phyloP scores from a whole-genome alignment of 1,140 invertebrate species.

The Drosophila punjabiensis region DNA sequence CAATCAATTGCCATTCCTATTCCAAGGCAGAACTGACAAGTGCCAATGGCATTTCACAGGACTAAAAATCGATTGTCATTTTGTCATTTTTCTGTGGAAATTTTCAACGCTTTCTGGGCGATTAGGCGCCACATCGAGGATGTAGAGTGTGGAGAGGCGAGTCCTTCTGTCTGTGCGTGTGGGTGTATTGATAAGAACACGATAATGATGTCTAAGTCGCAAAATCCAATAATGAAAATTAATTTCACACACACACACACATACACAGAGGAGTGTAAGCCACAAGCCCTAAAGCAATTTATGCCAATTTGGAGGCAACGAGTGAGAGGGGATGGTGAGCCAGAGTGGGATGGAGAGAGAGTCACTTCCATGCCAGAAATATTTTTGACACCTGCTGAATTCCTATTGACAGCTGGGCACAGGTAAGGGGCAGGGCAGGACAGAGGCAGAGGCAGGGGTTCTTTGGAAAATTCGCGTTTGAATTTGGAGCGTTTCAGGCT shows the following conservation, averaged over 20 bases:
- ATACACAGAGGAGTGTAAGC: conserved; percentile 18
- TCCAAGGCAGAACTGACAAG: conserved; percentile 9
- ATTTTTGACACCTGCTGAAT: conserved; percentile 82
- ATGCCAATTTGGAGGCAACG: conserved; percentile 50
- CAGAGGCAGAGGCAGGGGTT: neutral
- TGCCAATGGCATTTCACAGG: conserved; percentile 21
- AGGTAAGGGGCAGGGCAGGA: neutral
- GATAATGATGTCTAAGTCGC: conserved; percentile 81
- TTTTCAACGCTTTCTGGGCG: conserved; percentile 59
- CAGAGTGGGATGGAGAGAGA: conserved; percentile 18
- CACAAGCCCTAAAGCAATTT: conserved; percentile 63
- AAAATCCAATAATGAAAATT: conserved; percentile 82
- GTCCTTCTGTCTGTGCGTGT: conserved; percentile 13
- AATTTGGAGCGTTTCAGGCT: conserved; percentile 62
- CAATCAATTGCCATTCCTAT: conserved; percentile 10
- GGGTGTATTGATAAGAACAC: conserved; percentile 66
- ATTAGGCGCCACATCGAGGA: conserved; percentile 63
- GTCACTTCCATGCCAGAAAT: conserved; percentile 70
- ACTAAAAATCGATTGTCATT: conserved; percentile 68
- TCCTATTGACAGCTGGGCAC: conserved; percentile 73
- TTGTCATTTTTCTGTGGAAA: conserved; percentile 45
- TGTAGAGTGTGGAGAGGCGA: conserved; percentile 1
- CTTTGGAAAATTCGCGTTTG: conserved; percentile 62
- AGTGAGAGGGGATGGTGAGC: neutral
- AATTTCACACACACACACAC: conserved; percentile 58